A percentile compares a stretch with the other conserved stretches of the same genome.
Conservation (phyloP, 37 sponge, comb jelly and placozoan genomes). For the Hexactinellida sp. region DNA sequence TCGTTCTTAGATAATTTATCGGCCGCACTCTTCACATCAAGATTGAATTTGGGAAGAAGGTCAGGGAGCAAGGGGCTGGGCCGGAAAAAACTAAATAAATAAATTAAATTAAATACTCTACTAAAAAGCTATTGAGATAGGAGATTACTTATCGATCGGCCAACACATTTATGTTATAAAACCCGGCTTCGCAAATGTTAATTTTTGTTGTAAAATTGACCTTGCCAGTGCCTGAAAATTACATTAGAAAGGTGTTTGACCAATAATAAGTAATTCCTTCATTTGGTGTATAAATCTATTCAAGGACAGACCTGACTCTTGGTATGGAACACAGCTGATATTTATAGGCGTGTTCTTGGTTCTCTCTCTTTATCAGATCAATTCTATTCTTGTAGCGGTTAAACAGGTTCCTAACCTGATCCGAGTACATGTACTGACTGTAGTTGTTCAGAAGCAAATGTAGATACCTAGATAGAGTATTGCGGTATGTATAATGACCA, state of each 20-base stretch:
- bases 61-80: background rate
- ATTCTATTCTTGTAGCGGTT: background rate
- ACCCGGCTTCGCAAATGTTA: too few relatives aligned
- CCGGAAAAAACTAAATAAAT: background rate
- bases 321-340: background rate
- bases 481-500: background rate
- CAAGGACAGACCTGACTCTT: background rate
- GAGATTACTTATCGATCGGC: too few relatives aligned
- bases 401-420: slow-evolving; percentile 1
- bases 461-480: background rate
- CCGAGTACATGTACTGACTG: background rate
- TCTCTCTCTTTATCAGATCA: background rate
- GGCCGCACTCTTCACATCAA: background rate
- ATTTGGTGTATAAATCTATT: too few relatives aligned
- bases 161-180: too few relatives aligned
- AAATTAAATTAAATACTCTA: too few relatives aligned
- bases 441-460: background rate
- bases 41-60: background rate
- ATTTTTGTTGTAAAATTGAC: too few relatives aligned
- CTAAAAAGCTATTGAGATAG: too few relatives aligned
- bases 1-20: background rate
- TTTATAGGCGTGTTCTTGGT: background rate
- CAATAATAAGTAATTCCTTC: too few relatives aligned
- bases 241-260: too few relatives aligned
- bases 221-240: too few relatives aligned